Base-by-base conservation (phyloP, 2,797 vertebrate genomes). In the Neosilurus hyrtlii region DNA sequence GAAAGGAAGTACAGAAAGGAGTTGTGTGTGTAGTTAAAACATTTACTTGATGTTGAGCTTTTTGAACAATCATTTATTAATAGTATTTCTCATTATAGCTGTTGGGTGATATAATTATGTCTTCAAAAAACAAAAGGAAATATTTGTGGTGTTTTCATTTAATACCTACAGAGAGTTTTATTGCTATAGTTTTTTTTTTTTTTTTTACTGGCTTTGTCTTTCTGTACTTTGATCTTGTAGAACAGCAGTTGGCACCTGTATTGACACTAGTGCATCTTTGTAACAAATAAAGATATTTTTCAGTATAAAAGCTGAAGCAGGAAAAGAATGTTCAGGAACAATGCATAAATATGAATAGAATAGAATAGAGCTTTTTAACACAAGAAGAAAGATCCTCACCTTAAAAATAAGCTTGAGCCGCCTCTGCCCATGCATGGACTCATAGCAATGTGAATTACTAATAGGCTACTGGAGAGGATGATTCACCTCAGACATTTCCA, bases 401-500 rank as follows among this genome's bases (percentile, higher is more conserved):
- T 76, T 15, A 9, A 74, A 35, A 22, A 15, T 30, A 30, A 43
- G 12, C 10, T 37, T 0, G 2, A 15, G 20, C 35, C 61, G 20
- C 57, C 43, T 43, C 9, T 52, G 16, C 1, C 61, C n/a, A 52
- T 26, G 61, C n/a, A 65, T 20, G 20, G 18, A 22, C n/a, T 51
- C n/a, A 26, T 22, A 78, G 76, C 43, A 12, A n/a, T 14, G n/a
- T 63, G 49, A 63, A 65, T 78, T 30, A 26, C 2, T 16, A 65
- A 78, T 20, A 30, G 11, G n/a, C n/a, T 52, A 5, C 61, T 65
- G 76, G 37, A 51, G 59, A 63, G 22, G n/a, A 37, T 68, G 78
- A 80, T 68, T 80, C 78, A 80, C n/a, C 57, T 52, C 35, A 16
- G 16, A 81, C 63, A 52, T 10, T 51, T 59, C 37, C 26, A 16